A percentile compares a stretch with the other conserved stretches of the same genome.
These are phyloP conservation scores for Tetragnatha versicolor DNA, from an alignment of 1,140 invertebrate species.

Conservation along the genomic window DNA sequence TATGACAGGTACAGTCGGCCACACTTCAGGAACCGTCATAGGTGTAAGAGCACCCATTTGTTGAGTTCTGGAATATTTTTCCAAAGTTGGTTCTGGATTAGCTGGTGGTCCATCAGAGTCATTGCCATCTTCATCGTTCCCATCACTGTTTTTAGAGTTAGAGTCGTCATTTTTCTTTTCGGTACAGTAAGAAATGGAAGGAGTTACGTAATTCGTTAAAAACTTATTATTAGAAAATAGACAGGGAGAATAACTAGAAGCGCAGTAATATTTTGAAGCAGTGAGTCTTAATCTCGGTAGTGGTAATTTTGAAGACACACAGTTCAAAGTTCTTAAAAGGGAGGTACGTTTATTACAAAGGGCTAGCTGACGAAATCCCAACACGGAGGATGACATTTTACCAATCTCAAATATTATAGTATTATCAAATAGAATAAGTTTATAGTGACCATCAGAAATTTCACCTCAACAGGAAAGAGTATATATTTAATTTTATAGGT, in stretches of 20 bases:
- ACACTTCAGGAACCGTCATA: constrained; percentile 90
- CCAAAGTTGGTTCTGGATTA: background rate
- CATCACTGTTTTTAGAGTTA: constrained; percentile 13
- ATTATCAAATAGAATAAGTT: too few relatives aligned
- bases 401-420: too few relatives aligned
- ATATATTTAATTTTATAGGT: too few relatives aligned
- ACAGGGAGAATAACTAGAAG: background rate
- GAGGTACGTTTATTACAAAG: background rate
- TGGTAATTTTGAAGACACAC: background rate
- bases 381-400: background rate
- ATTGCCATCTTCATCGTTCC: background rate
- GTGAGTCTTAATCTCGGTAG: background rate
- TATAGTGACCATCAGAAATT: too few relatives aligned
- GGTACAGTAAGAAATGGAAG: background rate
- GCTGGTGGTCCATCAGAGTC: background rate
- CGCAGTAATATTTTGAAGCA: background rate
- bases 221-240: background rate
- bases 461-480: too few relatives aligned
- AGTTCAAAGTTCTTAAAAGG: background rate
- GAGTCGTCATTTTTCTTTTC: constrained; percentile 29
- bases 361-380: background rate
- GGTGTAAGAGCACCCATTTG: constrained; percentile 35
- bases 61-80: constrained; percentile 3
- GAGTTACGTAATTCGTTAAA: background rate
- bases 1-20: constrained; percentile 94